Percentiles rank a stretch among this genome's conserved stretches.
phyloP scores from a whole-genome alignment of 1,140 invertebrate genomes.

The Chrysoperla carnea region DNA sequence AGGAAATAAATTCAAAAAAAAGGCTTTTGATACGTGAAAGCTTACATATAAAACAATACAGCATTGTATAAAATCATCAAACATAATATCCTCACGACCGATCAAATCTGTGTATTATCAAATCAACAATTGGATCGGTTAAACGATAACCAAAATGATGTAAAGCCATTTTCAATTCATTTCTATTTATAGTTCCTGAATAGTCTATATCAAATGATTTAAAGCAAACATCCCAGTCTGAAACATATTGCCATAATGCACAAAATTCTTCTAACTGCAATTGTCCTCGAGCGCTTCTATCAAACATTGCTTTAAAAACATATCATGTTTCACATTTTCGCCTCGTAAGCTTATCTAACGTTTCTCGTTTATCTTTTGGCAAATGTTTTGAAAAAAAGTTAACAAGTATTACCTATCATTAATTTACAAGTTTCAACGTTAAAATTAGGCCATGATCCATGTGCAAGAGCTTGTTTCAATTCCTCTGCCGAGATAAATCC shows the following conservation, averaged over 20 bases:
- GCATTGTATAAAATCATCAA: conserved; percentile 98
- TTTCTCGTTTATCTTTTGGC: background rate
- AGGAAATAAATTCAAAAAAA: too few relatives aligned
- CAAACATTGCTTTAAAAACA: conserved; percentile 82
- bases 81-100: conserved; percentile 79
- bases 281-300: conserved; percentile 70
- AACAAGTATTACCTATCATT: conserved; percentile 94
- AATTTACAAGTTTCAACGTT: conserved; percentile 92
- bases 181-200: conserved; percentile 87
- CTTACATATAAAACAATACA: conserved; percentile 86
- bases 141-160: conserved; percentile 85
- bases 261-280: conserved; percentile 93
- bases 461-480: conserved; percentile 81
- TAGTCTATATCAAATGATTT: conserved; percentile 85
- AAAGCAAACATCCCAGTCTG: conserved; percentile 94
- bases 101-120: conserved; percentile 86
- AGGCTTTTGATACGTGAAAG: conserved; percentile 18
- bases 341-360: background rate
- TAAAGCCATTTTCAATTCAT: conserved; percentile 78
- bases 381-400: too few relatives aligned
- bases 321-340: background rate
- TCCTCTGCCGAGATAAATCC: conserved; percentile 85
- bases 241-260: conserved; percentile 93
- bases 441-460: conserved; percentile 96
- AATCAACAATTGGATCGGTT: conserved; percentile 64